Conservation (phyloP, 2,888 invertebrate genomes). For the Brenthis daphne region DNA sequence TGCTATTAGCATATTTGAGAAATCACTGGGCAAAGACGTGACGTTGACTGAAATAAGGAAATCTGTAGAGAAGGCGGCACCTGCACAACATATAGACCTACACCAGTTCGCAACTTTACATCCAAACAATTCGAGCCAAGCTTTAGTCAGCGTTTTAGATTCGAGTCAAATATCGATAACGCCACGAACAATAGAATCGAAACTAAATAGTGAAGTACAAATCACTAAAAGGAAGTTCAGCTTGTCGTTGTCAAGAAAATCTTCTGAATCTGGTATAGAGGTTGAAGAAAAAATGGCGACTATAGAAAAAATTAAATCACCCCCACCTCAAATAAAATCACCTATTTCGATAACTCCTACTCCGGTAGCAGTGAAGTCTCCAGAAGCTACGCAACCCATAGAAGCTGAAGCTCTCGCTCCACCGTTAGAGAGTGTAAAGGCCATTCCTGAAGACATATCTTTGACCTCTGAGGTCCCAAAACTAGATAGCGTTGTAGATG, state of each 20-base stretch:
- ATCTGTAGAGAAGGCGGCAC: slow-evolving; percentile 66
- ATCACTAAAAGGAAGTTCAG: slow-evolving; percentile 62
- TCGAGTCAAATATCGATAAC: slow-evolving; percentile 73
- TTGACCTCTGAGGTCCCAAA: slow-evolving; percentile 54
- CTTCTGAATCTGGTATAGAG: slow-evolving; percentile 62
- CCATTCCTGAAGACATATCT: slow-evolving; percentile 55
- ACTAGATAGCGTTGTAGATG: slow-evolving; percentile 36
- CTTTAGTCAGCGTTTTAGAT: slow-evolving; percentile 60
- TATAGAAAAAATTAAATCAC: slow-evolving; percentile 59
- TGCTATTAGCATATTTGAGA: slow-evolving; percentile 78
- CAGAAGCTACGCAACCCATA: slow-evolving; percentile 53
- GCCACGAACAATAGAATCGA: slow-evolving; percentile 60
- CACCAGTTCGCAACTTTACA: slow-evolving; percentile 71
- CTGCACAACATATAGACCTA: slow-evolving; percentile 60
- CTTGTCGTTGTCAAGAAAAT: slow-evolving; percentile 62
- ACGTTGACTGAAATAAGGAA: slow-evolving; percentile 77
- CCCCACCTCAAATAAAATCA: slow-evolving; percentile 52
- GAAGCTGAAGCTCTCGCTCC: slow-evolving; percentile 65
- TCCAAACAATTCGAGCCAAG: slow-evolving; percentile 57
- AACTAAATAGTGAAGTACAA: slow-evolving; percentile 55
- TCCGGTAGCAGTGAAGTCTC: slow-evolving; percentile 60
- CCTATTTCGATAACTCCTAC: slow-evolving; percentile 57
- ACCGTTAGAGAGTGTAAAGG: slow-evolving; percentile 59
- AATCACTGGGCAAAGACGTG: slow-evolving; percentile 76
- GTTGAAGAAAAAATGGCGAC: slow-evolving; percentile 61